phyloP scores from a whole-genome alignment of 2,888 invertebrate genomes.

The Anarsia innoxiella region DNA sequence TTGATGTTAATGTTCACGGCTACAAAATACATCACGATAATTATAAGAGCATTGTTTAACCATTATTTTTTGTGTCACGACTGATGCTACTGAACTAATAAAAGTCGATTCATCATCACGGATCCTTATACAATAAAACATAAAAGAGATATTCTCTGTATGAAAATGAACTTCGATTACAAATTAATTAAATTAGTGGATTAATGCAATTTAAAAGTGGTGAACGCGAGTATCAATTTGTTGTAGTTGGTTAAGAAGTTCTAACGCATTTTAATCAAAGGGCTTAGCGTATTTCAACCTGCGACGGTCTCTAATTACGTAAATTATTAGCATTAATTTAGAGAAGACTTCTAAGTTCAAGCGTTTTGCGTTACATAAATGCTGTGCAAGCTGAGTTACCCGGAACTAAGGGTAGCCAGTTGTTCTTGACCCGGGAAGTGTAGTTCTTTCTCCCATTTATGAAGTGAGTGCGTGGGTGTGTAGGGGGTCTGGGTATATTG shows the following conservation, averaged over 20 bases:
- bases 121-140: no score
- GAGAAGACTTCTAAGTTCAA: conserved; percentile 37
- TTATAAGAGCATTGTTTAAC: conserved; percentile 3
- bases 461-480: conserved; percentile 23
- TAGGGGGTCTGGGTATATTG: conserved; percentile 32
- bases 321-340: conserved; percentile 35
- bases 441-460: conserved; percentile 16
- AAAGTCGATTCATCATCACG: no score
- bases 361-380: conserved; percentile 29
- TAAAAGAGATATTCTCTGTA: no score
- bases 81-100: conserved; percentile 8
- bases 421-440: conserved; percentile 26
- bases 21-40: conserved; percentile 16
- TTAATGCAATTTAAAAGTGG: no score
- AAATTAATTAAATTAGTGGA: no score
- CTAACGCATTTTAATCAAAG: conserved; percentile 25
- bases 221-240: no score
- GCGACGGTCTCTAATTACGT: conserved; percentile 27
- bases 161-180: no score
- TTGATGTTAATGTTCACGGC: conserved; percentile 20
- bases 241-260: no score
- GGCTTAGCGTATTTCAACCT: conserved; percentile 25
- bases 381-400: conserved; percentile 31
- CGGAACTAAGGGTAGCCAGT: conserved; percentile 28
- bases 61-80: not conserved